Percentiles rank a stretch among this genome's conserved stretches.
Conservation (phyloP, 2,797 vertebrate genomes). For the Pipistrellus kuhlii region DNA sequence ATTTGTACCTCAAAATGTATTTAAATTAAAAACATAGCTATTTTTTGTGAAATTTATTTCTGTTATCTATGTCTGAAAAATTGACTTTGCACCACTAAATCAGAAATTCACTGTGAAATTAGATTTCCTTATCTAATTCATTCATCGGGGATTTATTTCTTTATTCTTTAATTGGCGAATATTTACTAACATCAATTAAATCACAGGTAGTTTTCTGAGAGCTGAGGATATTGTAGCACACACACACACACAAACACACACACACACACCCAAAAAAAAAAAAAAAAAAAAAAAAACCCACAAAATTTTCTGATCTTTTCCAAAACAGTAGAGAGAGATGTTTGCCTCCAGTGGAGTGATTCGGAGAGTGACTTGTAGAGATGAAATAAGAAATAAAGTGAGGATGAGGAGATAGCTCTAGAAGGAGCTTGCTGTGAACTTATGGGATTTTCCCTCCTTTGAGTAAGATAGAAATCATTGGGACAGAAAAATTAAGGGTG, state of each 20-base stretch:
- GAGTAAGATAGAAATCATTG: background rate
- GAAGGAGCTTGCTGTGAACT: background rate
- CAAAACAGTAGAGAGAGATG: background rate
- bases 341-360: background rate
- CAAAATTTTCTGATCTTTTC: background rate
- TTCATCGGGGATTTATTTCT: background rate
- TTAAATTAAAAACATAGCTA: background rate
- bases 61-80: background rate
- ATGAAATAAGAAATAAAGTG: background rate
- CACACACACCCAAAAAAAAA: too few relatives aligned
- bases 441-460: background rate
- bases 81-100: background rate
- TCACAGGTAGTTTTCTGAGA: background rate
- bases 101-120: constrained; percentile 8
- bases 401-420: background rate
- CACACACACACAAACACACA: background rate
- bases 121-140: background rate
- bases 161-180: background rate
- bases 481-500: too few relatives aligned
- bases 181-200: background rate
- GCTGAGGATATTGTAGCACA: background rate
- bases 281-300: background rate
- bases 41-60: background rate
- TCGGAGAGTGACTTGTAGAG: background rate
- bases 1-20: background rate